These are phyloP conservation scores for Philhelius pedissequus DNA, from an alignment of 2,888 invertebrate species.

Conservation along the genomic window DNA sequence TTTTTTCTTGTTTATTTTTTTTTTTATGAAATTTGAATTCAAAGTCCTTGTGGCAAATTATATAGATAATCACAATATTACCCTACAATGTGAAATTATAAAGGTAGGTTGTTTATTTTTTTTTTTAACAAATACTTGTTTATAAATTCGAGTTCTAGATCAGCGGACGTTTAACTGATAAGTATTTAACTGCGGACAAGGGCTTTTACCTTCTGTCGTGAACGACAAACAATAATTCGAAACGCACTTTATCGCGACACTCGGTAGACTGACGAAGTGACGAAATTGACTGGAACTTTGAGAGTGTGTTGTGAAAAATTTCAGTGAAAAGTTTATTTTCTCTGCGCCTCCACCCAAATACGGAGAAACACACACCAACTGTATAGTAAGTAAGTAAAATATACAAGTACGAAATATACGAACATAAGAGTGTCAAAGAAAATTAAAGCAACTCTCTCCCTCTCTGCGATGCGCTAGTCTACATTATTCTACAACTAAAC, in stretches of 20 bases:
- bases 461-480: constrained; percentile 14
- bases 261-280: constrained; percentile 62
- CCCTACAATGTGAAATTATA: not conserved
- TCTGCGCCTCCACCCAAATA: constrained; percentile 54
- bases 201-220: constrained; percentile 26
- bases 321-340: constrained; percentile 22
- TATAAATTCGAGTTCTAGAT: constrained; percentile 22
- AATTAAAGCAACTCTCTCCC: not conserved
- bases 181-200: not conserved
- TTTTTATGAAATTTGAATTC: not conserved
- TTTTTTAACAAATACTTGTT: not conserved
- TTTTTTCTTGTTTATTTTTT: constrained; percentile 26
- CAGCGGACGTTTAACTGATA: not conserved
- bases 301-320: constrained; percentile 30
- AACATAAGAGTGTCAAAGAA: not conserved
- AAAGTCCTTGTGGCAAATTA: not conserved
- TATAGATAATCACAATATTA: constrained; percentile 7
- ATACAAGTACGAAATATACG: not conserved
- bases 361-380: constrained; percentile 33
- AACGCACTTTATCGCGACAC: constrained; percentile 67
- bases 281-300: constrained; percentile 24
- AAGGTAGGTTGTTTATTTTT: not conserved
- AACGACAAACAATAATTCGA: not conserved
- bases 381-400: no score
- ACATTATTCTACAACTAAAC: not conserved